Evolutionary conservation across 2,113 vertebrate genomes (phyloP).

Genomic region (Noturus placidus): DNA sequence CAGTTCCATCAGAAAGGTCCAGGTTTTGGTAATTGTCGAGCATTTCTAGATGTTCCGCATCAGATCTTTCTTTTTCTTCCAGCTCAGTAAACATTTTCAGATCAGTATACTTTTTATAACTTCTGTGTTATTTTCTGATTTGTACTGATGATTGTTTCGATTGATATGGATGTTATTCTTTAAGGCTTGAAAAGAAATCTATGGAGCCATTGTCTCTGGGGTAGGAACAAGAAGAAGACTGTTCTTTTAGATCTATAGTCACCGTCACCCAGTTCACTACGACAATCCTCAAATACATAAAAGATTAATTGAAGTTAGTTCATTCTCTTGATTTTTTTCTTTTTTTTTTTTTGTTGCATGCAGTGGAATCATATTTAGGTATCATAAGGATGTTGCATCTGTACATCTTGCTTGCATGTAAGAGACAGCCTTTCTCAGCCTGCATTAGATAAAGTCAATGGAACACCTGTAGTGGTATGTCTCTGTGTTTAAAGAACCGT

Average conservation of each 20-base stretch:
- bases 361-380: conserved; percentile 38
- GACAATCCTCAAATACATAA: conserved; percentile 13
- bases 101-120: not conserved
- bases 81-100: conserved; percentile 15
- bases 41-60: not conserved
- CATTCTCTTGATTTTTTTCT: conserved; percentile 40
- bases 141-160: not conserved
- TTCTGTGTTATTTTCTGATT: not conserved
- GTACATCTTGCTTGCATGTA: conserved; percentile 37
- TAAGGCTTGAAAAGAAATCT: not conserved
- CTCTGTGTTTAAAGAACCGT: not conserved
- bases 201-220: not conserved
- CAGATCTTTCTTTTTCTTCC: not conserved
- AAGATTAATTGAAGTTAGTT: conserved; percentile 27
- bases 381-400: conserved; percentile 39
- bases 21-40: conserved; percentile 9
- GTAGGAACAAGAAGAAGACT: not conserved
- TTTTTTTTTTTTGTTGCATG: conserved; percentile 32
- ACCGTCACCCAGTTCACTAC: conserved; percentile 26
- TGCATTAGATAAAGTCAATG: conserved; percentile 5
- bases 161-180: not conserved
- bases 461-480: conserved; percentile 14
- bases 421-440: conserved; percentile 16
- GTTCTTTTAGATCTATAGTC: conserved; percentile 10
- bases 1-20: conserved; percentile 10